Evolutionary conservation across 2,888 invertebrate species (phyloP), one percentile per base, ranked within the genome.

Genomic region (Exephanes ischioxanthus): DNA sequence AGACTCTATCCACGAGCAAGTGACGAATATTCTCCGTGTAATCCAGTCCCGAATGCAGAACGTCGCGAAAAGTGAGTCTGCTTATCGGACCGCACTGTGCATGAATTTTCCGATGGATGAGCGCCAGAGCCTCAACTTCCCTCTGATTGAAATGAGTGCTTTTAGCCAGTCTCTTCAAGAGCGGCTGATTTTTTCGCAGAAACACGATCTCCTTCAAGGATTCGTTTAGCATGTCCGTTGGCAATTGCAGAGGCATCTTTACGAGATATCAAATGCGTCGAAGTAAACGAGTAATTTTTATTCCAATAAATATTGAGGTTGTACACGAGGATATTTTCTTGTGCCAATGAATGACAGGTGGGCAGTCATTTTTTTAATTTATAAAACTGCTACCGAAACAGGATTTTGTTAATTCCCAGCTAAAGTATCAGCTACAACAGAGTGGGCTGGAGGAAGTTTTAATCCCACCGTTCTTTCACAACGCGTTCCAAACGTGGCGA

Each of bases 21-120:
- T 93, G 93, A 11, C 93, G 91, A 75, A 90, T 90, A 86, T 93
- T 93, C 84, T 94, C 92, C 0, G 94, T 94, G 58, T 89, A 93
- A 87, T 94, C 93, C 6, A 94, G 85, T 48, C 91, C 91, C 0
- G 90, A 77, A 45, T 94, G 93, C 61, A 92, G 83, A 83, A 94
- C 81, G 67, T 94, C 92, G 33, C 92, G 91, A 80, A 94, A 93
- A 3, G 72, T 78, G 3, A 79, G 30, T 86, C 91, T 89, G 14
- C 78, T 88, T 41, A 94, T 86, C 3, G 91, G 90, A 0, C 93
- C 93, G 37, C 88, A 66, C 5, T 86, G 85, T 19, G 89, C 75
- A 3, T 86, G 80, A 80, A 93, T 92, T 89, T 92, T 91, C 58
- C 89, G 87, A 45, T 92, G 92, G 68, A 94, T 91, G 2, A 94